Conservation (phyloP, 2,797 vertebrate species). For the Periparus ater region DNA sequence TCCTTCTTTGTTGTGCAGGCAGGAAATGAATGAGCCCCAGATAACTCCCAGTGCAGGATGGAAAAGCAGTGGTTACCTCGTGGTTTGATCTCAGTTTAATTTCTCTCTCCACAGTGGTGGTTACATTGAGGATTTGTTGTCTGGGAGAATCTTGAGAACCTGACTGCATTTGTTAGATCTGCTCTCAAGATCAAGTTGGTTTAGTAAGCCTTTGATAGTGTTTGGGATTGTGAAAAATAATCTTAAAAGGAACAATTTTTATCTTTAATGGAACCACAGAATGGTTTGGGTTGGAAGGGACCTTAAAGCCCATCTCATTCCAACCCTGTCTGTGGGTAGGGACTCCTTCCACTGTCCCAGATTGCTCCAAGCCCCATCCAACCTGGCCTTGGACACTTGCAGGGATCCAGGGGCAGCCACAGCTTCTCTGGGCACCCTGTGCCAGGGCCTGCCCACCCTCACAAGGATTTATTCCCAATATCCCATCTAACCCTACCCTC, state of each 20-base stretch:
- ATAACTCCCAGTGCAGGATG: not conserved
- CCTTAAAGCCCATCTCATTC: fast-evolving
- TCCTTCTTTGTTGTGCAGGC: not conserved
- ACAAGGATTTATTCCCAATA: fast-evolving
- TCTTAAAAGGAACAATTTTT: not conserved
- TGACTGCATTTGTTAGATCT: not conserved
- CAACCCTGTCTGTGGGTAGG: fast-evolving
- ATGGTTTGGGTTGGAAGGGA: not conserved
- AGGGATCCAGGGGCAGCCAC: not conserved
- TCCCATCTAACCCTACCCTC: fast-evolving
- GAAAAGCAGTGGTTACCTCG: not conserved
- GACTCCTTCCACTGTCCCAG: fast-evolving
- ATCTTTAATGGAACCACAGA: not conserved
- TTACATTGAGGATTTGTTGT: not conserved
- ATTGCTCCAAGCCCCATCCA: fast-evolving
- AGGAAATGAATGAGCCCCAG: not conserved
- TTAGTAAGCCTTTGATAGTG: not conserved
- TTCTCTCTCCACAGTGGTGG: not conserved
- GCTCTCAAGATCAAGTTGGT: not conserved
- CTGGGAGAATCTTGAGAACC: not conserved
- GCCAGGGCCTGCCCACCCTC: not conserved
- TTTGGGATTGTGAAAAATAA: not conserved
- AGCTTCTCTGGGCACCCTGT: not conserved
- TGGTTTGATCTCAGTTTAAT: not conserved
- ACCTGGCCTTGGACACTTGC: fast-evolving